Percentiles rank a stretch among this genome's conserved stretches.
Conservation (phyloP, 1,140 invertebrate genomes). For the Penaeus chinensis region DNA sequence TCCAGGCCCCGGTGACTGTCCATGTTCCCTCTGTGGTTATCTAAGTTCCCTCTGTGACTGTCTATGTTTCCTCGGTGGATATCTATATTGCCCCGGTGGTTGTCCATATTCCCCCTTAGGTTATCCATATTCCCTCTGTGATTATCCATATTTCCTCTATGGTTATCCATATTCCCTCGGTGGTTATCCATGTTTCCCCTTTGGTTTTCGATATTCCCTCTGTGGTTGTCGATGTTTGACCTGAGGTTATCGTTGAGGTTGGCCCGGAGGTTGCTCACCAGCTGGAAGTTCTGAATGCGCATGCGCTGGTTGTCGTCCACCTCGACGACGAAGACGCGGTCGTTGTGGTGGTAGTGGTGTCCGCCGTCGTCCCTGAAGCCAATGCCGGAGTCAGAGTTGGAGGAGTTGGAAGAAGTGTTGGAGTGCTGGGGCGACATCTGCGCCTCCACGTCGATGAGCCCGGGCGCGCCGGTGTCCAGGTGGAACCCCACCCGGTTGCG, state of each 20-base stretch:
- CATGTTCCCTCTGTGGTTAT: slow-evolving; percentile 67
- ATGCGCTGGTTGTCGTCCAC: slow-evolving; percentile 73
- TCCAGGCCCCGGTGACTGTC: slow-evolving; percentile 64
- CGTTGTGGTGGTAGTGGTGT: slow-evolving; percentile 66
- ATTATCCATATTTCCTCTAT: slow-evolving; percentile 23
- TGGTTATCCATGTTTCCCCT: slow-evolving; percentile 15
- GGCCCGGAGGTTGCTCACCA: slow-evolving; percentile 56
- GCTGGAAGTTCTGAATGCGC: slow-evolving; percentile 67
- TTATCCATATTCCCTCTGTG: slow-evolving; percentile 52
- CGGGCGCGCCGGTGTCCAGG: slow-evolving; percentile 55
- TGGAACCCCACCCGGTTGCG: slow-evolving; percentile 64
- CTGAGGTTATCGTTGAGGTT: slow-evolving; percentile 57
- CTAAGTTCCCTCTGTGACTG: slow-evolving; percentile 33
- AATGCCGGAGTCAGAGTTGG: slow-evolving; percentile 94
- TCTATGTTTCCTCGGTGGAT: slow-evolving; percentile 43
- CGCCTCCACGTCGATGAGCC: slow-evolving; percentile 64
- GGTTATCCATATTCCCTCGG: not conserved
- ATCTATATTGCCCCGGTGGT: slow-evolving; percentile 43
- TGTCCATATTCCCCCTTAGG: slow-evolving; percentile 48
- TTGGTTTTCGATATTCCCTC: slow-evolving; percentile 22
- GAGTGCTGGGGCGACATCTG: slow-evolving; percentile 70
- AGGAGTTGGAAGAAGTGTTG: slow-evolving; percentile 83
- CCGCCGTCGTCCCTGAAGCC: slow-evolving; percentile 84
- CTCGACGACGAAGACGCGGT: slow-evolving; percentile 84
- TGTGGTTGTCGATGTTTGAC: slow-evolving; percentile 41